A percentile compares a stretch with the other conserved stretches of the same genome.
These are phyloP conservation scores for Indicator maculatus DNA, from an alignment of 2,113 vertebrate species.

Conservation along the genomic window DNA sequence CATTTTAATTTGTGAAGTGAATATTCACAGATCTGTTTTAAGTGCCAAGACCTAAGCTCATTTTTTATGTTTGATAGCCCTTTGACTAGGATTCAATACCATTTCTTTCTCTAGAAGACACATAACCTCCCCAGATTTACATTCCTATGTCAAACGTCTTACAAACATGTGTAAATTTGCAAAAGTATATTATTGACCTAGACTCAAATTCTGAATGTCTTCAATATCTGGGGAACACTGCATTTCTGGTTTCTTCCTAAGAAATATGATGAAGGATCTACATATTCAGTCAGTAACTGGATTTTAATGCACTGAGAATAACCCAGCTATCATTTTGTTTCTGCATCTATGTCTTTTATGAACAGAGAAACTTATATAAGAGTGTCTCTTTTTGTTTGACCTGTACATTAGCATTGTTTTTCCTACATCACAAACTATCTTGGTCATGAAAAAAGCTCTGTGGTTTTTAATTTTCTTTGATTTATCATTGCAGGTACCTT, in stretches of 20 bases:
- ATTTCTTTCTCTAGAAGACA: background rate
- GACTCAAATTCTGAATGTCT: background rate
- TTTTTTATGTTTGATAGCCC: background rate
- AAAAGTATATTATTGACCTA: background rate
- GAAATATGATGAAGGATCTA: background rate
- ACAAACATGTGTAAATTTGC: background rate
- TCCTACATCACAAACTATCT: background rate
- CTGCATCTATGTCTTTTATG: background rate
- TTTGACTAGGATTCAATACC: background rate
- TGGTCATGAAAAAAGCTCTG: background rate
- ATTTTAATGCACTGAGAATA: background rate
- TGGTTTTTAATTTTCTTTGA: slow-evolving; percentile 15
- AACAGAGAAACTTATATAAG: background rate
- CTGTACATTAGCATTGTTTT: background rate
- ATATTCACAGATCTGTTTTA: background rate
- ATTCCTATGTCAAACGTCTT: background rate
- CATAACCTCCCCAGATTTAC: background rate
- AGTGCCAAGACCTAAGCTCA: background rate
- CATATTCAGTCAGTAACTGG: background rate
- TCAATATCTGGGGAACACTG: background rate
- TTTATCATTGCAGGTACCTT: slow-evolving; percentile 85
- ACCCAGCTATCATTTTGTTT: background rate
- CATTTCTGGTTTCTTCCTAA: background rate
- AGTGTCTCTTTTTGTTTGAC: background rate
- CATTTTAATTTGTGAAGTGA: background rate